Evolutionary conservation across 2,888 invertebrate genomes (phyloP).

Genomic region (Seira musarum): DNA sequence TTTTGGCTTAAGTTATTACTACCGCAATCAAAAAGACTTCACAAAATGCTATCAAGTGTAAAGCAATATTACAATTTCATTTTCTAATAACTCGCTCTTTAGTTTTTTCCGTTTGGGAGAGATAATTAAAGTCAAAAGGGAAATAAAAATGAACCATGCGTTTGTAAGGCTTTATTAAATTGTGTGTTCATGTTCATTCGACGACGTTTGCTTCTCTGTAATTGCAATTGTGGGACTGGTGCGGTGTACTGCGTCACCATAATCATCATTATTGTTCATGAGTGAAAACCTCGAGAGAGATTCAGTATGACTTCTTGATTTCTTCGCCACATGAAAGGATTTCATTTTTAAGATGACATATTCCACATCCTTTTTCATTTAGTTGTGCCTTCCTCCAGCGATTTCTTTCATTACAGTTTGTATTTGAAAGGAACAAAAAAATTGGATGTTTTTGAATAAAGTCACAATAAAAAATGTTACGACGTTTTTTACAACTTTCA

Average conservation of each 20-base stretch:
- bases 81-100: background rate
- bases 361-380: no score
- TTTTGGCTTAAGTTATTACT: background rate
- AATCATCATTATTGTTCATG: background rate
- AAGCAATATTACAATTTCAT: background rate
- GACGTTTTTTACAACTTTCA: no score
- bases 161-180: background rate
- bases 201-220: background rate
- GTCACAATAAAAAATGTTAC: no score
- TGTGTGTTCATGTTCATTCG: background rate
- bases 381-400: conserved; percentile 8
- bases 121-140: conserved; percentile 15
- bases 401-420: background rate
- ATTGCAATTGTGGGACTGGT: background rate
- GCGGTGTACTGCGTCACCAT: background rate
- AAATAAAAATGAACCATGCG: background rate
- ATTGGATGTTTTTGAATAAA: no score
- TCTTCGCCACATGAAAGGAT: no score
- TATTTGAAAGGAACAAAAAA: background rate
- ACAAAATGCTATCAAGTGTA: background rate
- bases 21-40: background rate
- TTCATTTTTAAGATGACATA: no score
- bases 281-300: no score
- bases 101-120: background rate
- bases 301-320: no score